phyloP scores from a whole-genome alignment of 2,888 invertebrate species.

The Cremastobaeus sp. region DNA sequence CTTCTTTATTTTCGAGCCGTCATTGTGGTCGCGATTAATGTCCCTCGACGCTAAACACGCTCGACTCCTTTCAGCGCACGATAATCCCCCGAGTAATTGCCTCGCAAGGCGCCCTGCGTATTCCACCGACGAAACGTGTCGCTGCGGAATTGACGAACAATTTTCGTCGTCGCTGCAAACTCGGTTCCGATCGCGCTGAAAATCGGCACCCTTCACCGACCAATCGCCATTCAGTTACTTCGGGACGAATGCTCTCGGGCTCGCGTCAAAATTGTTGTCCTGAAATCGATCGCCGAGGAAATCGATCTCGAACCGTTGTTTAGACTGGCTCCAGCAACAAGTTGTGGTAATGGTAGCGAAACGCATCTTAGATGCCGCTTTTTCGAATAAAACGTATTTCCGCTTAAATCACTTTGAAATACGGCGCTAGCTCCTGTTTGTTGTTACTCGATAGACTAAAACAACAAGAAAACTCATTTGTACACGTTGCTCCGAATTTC shows the following conservation, averaged over 20 bases:
- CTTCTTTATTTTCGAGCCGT: no score
- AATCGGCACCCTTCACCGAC: no score
- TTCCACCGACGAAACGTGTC: no score
- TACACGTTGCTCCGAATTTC: no score
- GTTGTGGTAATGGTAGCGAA: conserved; percentile 20
- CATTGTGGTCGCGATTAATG: background rate
- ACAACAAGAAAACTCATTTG: conserved; percentile 3
- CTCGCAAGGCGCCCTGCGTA: no score
- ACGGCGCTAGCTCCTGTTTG: no score
- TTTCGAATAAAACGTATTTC: conserved; percentile 19
- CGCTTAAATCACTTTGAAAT: conserved; percentile 27
- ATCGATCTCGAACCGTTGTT: no score
- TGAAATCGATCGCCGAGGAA: background rate
- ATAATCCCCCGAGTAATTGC: background rate
- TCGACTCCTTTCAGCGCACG: background rate
- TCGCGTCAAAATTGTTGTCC: background rate
- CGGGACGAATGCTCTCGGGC: no score
- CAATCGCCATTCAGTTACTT: no score
- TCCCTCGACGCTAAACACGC: background rate
- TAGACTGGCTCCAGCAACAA: conserved; percentile 21
- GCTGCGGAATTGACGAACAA: background rate
- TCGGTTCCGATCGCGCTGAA: no score
- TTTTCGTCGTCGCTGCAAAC: no score
- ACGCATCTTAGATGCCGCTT: conserved; percentile 8
- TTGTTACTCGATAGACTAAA: conserved; percentile 7